phyloP scores from a whole-genome alignment of 2,797 vertebrate genomes.

The Tragopan temminckii region DNA sequence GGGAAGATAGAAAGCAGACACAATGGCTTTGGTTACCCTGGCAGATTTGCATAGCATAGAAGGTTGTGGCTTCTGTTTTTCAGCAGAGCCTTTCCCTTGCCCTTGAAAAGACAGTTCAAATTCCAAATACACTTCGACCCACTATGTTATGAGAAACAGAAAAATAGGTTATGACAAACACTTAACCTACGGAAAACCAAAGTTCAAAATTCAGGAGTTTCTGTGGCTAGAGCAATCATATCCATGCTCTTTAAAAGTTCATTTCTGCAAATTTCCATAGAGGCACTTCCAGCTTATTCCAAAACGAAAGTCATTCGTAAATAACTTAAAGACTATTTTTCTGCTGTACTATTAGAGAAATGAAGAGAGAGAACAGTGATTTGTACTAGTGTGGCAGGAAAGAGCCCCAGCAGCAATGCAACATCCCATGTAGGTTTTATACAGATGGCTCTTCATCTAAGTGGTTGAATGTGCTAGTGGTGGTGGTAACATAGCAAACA shows the following conservation, averaged over 20 bases:
- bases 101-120: neutral
- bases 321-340: neutral
- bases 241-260: neutral
- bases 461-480: fast-evolving
- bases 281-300: neutral
- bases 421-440: neutral
- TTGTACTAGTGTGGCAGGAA: neutral
- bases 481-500: neutral
- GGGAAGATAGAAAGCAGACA: neutral
- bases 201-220: neutral
- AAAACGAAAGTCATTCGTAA: neutral
- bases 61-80: neutral
- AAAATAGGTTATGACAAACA: neutral
- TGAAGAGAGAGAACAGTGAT: neutral
- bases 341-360: neutral
- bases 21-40: neutral
- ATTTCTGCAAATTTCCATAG: neutral
- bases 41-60: neutral
- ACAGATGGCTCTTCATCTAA: neutral
- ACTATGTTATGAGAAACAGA: neutral
- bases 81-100: neutral
- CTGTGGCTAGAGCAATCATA: neutral
- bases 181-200: neutral
- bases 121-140: neutral
- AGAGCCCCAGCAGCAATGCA: neutral